These are phyloP conservation scores for Pararge aegeria DNA, from an alignment of 1,140 invertebrate species.

Conservation along the genomic window DNA sequence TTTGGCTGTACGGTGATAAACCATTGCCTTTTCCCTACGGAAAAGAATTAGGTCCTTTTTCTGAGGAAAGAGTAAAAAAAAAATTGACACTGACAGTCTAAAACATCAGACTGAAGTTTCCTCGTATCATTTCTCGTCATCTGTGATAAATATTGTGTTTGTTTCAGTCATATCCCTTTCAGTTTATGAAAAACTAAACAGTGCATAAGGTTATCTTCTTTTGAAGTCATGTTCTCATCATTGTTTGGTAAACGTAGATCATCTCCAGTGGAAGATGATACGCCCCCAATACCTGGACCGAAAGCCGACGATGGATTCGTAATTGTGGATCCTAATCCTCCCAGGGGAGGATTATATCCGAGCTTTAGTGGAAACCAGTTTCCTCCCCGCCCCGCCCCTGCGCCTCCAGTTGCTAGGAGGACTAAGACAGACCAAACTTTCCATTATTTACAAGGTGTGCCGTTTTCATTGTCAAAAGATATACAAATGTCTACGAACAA, in stretches of 20 bases:
- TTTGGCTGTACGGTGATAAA: no score
- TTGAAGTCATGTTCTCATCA: constrained; percentile 59
- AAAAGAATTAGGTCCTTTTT: no score
- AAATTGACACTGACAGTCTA: no score
- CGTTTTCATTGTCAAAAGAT: constrained; percentile 56
- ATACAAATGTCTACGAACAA: constrained; percentile 61
- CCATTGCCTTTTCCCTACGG: no score
- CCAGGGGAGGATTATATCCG: constrained; percentile 52
- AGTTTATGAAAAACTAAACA: no score
- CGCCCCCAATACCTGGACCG: constrained; percentile 63
- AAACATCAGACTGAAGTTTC: no score
- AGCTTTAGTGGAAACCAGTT: constrained; percentile 45
- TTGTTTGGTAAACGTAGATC: constrained; percentile 67
- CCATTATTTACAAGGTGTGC: constrained; percentile 70
- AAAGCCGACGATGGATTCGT: constrained; percentile 59
- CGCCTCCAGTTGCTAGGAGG: constrained; percentile 45
- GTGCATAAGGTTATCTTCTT: no score
- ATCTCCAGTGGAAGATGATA: constrained; percentile 65
- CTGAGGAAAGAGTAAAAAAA: no score
- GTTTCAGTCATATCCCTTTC: no score
- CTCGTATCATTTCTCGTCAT: no score
- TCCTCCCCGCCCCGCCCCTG: constrained; percentile 55
- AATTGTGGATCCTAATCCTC: constrained; percentile 47
- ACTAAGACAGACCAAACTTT: constrained; percentile 44
- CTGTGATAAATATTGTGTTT: no score